phyloP scores from a whole-genome alignment of 92 coral and sea anemone genomes.

The Siderastrea radians region DNA sequence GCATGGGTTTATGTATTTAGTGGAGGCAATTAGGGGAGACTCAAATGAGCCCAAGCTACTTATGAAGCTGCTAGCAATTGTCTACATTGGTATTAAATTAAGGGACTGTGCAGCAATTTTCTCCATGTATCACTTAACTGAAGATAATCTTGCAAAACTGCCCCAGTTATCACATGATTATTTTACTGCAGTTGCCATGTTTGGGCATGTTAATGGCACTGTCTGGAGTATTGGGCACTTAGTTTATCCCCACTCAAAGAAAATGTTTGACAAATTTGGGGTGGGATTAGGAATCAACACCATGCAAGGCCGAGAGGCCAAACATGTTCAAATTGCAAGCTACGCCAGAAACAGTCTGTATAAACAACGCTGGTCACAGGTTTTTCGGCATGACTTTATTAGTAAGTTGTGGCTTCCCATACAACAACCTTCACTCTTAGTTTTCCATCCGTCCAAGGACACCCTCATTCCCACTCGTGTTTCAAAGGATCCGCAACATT shows the following conservation, averaged over 20 bases:
- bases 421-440: constrained; percentile 61
- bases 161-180: constrained; percentile 44
- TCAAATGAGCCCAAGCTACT: constrained; percentile 39
- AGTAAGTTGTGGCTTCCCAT: constrained; percentile 72
- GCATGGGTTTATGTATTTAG: constrained; percentile 74
- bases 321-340: constrained; percentile 73
- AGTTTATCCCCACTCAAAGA: constrained; percentile 59
- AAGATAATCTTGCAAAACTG: constrained; percentile 43
- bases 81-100: constrained; percentile 35
- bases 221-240: constrained; percentile 75
- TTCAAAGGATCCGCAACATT: constrained; percentile 34
- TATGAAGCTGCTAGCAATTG: constrained; percentile 19
- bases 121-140: constrained; percentile 67
- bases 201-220: constrained; percentile 46
- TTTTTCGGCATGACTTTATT: constrained; percentile 69
- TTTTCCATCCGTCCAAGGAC: constrained; percentile 40
- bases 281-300: constrained; percentile 69
- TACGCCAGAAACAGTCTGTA: constrained; percentile 60
- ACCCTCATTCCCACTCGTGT: constrained; percentile 67
- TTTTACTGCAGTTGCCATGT: constrained; percentile 64
- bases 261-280: constrained; percentile 65
- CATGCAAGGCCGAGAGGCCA: constrained; percentile 84
- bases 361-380: constrained; percentile 57
- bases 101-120: constrained; percentile 70
- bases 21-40: constrained; percentile 64